Evolutionary conservation across 2,888 invertebrate species (phyloP).

Genomic region (Campaea margaritaria): DNA sequence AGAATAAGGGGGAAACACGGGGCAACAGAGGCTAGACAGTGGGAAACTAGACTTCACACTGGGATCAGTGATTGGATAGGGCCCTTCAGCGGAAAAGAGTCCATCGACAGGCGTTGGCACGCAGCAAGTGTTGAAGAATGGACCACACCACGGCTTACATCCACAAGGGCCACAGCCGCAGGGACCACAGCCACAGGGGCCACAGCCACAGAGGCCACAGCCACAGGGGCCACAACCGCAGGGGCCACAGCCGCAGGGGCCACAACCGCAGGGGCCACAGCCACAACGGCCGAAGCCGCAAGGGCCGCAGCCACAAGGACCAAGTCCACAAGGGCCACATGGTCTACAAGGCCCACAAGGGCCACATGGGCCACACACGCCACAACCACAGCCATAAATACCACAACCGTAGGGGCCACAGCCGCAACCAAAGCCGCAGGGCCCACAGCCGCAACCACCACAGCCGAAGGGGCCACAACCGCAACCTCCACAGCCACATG

Average conservation of each 20-base stretch:
- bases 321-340: conserved; percentile 9
- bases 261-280: conserved; percentile 5
- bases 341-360: conserved; percentile 24
- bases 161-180: too few species aligned
- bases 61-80: too few species aligned
- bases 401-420: conserved; percentile 3
- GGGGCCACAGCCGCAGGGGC: not conserved
- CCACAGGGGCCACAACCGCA: conserved; percentile 41
- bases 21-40: too few species aligned
- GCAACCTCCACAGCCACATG: not conserved
- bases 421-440: conserved; percentile 18
- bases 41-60: too few species aligned
- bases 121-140: conserved; percentile 30
- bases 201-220: conserved; percentile 50
- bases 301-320: not conserved
- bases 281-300: conserved; percentile 6
- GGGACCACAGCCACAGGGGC: too few species aligned
- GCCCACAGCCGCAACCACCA: conserved; percentile 8
- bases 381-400: not conserved
- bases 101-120: conserved; percentile 3
- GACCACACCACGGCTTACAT: conserved; percentile 4
- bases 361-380: conserved; percentile 43
- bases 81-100: not conserved
- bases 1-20: too few species aligned
- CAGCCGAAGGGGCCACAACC: conserved; percentile 1